phyloP scores from a whole-genome alignment of 2,113 vertebrate species.

The Dolichotis patagonum region DNA sequence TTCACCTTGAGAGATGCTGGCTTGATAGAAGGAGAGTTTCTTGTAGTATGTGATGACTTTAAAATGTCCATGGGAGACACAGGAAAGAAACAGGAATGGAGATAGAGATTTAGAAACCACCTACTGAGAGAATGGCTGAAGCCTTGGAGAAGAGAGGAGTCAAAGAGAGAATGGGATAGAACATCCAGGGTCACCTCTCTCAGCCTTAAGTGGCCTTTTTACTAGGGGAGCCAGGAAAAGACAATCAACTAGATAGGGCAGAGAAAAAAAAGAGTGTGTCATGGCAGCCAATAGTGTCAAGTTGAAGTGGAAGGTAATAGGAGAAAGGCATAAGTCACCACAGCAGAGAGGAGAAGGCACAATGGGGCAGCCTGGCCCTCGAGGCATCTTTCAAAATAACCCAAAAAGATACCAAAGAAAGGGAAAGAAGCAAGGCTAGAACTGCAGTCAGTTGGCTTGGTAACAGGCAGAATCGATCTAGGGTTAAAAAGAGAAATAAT shows the following conservation, averaged over 20 bases:
- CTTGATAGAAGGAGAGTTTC: background rate
- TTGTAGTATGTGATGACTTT: background rate
- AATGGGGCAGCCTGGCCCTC: too few species aligned
- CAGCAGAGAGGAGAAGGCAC: background rate
- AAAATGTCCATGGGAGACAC: background rate
- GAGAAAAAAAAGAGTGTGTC: rapidly evolving
- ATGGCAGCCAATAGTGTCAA: background rate
- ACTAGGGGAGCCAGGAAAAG: background rate
- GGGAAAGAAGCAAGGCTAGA: background rate
- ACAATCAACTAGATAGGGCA: background rate
- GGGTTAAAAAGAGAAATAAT: background rate
- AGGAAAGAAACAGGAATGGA: background rate
- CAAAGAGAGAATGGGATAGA: background rate
- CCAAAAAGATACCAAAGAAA: background rate
- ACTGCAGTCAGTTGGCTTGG: background rate
- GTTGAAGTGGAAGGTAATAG: background rate
- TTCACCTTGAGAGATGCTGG: background rate
- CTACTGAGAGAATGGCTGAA: background rate
- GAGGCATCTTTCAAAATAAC: background rate
- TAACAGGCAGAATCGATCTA: background rate
- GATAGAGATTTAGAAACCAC: background rate
- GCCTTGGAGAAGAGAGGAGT: background rate
- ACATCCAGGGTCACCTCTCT: background rate
- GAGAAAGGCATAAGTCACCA: background rate
- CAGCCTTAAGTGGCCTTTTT: background rate